Conservation (phyloP, 2,113 vertebrate genomes). For the Gambusia affinis region DNA sequence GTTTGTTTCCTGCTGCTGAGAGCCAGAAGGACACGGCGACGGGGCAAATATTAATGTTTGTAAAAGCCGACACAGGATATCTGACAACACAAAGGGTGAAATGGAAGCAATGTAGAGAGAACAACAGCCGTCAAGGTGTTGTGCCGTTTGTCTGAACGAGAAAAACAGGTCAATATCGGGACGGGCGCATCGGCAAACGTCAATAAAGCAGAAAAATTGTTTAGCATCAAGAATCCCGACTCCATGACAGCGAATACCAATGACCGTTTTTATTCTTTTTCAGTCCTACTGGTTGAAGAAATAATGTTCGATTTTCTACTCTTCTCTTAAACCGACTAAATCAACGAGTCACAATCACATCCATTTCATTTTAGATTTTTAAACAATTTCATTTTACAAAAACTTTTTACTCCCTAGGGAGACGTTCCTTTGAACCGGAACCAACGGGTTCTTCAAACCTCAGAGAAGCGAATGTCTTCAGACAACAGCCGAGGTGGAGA, state of each 20-base stretch:
- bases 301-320: background rate
- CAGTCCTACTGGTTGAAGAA: background rate
- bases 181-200: background rate
- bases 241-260: too few relatives aligned
- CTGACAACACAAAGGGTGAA: background rate
- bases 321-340: background rate
- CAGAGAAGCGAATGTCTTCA: background rate
- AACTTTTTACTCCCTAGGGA: background rate
- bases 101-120: background rate
- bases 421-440: background rate
- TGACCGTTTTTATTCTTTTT: background rate
- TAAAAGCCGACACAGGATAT: background rate
- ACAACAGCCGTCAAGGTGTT: background rate
- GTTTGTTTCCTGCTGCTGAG: conserved; percentile 33
- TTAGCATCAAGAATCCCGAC: too few relatives aligned
- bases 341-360: background rate
- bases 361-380: background rate
- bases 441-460: conserved; percentile 1
- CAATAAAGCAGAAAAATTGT: background rate
- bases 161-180: background rate
- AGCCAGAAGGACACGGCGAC: conserved; percentile 15
- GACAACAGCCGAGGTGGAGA: background rate
- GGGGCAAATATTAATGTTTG: conserved; percentile 23
- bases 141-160: background rate
- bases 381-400: background rate